Percentiles rank a stretch among this genome's conserved stretches.
phyloP scores from a whole-genome alignment of 2,888 invertebrate species.

The Dendrolimus pini region DNA sequence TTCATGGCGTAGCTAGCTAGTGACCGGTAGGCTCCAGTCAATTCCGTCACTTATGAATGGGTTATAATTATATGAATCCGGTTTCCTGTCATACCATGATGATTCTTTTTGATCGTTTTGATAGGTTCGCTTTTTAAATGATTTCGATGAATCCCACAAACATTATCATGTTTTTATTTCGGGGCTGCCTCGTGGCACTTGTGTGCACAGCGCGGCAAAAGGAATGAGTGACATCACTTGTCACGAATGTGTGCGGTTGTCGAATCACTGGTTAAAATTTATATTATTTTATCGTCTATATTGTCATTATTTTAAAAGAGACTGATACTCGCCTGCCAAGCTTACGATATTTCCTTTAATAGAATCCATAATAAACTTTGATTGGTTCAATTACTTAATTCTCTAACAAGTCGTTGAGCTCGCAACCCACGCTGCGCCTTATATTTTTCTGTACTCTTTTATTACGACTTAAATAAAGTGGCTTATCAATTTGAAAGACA shows the following conservation, averaged over 20 bases:
- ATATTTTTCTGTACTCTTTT: slow-evolving; percentile 17
- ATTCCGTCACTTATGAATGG: slow-evolving; percentile 13
- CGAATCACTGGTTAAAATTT: slow-evolving; percentile 19
- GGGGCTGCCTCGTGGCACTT: slow-evolving; percentile 37
- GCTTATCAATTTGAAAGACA: slow-evolving; percentile 2
- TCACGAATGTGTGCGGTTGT: slow-evolving; percentile 34
- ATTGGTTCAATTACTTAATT: slow-evolving; percentile 55
- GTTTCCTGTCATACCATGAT: slow-evolving; percentile 20
- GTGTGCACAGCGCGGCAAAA: slow-evolving; percentile 49
- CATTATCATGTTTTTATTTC: slow-evolving; percentile 57
- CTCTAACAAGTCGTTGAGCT: slow-evolving; percentile 30
- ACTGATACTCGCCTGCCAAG: not conserved
- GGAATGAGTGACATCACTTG: slow-evolving; percentile 57
- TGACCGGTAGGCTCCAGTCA: not conserved
- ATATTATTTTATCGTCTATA: slow-evolving; percentile 17
- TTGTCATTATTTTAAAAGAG: slow-evolving; percentile 9
- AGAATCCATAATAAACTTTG: slow-evolving; percentile 39
- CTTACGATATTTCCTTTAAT: slow-evolving; percentile 22
- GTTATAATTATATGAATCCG: slow-evolving; percentile 8
- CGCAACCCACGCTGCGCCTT: slow-evolving; percentile 28
- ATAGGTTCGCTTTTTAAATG: slow-evolving; percentile 15
- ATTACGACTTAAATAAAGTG: not conserved
- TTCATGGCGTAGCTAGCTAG: not conserved
- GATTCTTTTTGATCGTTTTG: slow-evolving; percentile 10
- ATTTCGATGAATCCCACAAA: slow-evolving; percentile 40